phyloP scores from a whole-genome alignment of 2,797 vertebrate species.

The Gastrophryne carolinensis region DNA sequence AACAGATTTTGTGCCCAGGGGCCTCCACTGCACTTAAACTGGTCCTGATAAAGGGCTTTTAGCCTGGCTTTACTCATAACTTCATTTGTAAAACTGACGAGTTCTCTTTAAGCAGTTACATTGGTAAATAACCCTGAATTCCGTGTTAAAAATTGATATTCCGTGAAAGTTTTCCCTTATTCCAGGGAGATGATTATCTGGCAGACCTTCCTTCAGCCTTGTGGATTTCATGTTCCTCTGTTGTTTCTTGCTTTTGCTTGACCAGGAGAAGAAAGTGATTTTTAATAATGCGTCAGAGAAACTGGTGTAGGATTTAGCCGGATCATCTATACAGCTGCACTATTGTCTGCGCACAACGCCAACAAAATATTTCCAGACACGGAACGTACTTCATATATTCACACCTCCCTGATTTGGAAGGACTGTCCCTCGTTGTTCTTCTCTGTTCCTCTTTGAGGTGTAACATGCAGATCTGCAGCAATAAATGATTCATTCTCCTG shows the following conservation, averaged over 20 bases:
- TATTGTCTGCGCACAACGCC: neutral
- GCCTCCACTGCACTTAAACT: too few relatives aligned
- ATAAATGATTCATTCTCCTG: too few relatives aligned
- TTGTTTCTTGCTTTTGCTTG: conserved; percentile 22
- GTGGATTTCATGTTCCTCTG: conserved; percentile 24
- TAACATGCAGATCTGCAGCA: too few relatives aligned
- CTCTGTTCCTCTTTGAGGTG: too few relatives aligned
- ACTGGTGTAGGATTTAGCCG: conserved; percentile 1
- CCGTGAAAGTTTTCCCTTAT: conserved; percentile 7
- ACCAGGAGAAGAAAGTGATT: conserved; percentile 9
- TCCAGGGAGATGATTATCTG: conserved; percentile 38
- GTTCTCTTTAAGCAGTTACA: too few relatives aligned
- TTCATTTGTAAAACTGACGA: too few relatives aligned
- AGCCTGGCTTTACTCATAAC: too few relatives aligned
- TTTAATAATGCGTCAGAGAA: conserved; percentile 27
- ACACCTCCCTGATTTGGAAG: too few relatives aligned
- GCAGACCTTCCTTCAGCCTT: conserved; percentile 5
- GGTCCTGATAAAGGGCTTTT: too few relatives aligned
- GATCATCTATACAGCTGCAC: conserved; percentile 6
- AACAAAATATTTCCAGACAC: neutral
- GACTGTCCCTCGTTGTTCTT: too few relatives aligned
- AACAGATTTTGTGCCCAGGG: too few relatives aligned
- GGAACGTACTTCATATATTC: neutral
- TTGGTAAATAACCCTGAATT: too few relatives aligned
- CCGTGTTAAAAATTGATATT: conserved; percentile 24